Conservation (phyloP, 2,113 vertebrate genomes). For the Callopanchax toddi region DNA sequence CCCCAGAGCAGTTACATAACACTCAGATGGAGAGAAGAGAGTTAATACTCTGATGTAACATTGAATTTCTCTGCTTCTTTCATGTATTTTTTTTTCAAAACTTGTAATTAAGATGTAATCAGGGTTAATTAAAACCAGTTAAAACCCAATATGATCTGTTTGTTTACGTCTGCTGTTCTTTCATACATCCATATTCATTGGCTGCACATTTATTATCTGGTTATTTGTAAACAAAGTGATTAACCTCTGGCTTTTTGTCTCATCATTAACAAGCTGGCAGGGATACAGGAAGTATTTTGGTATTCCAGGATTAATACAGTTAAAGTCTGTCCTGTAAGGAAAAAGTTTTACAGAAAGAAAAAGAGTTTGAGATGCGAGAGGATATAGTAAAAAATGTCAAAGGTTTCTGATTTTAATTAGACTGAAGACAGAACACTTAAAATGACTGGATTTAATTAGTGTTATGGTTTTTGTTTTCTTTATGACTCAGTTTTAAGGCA, state of each 20-base stretch:
- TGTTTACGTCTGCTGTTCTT: slow-evolving; percentile 43
- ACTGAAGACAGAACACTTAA: too few relatives aligned
- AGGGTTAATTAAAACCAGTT: slow-evolving; percentile 86
- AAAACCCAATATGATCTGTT: slow-evolving; percentile 68
- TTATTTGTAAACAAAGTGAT: slow-evolving; percentile 65
- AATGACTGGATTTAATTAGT: too few relatives aligned
- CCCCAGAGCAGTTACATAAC: slow-evolving; percentile 71
- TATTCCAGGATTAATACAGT: slow-evolving; percentile 6
- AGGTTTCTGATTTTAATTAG: too few relatives aligned
- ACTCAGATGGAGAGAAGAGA: slow-evolving; percentile 72
- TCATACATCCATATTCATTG: slow-evolving; percentile 26
- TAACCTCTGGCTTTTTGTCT: slow-evolving; percentile 40
- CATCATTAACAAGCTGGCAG: neutral
- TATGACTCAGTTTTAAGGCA: too few relatives aligned
- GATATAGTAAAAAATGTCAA: too few relatives aligned
- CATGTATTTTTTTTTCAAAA: slow-evolving; percentile 72
- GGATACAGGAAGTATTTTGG: neutral
- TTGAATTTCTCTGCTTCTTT: slow-evolving; percentile 76
- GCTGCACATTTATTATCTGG: slow-evolving; percentile 12
- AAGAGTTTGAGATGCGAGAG: too few relatives aligned
- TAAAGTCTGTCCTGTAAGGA: neutral
- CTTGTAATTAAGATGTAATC: slow-evolving; percentile 86
- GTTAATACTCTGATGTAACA: slow-evolving; percentile 83
- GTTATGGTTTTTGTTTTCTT: neutral
- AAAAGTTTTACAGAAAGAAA: too few relatives aligned